A percentile compares a stretch with the other conserved stretches of the same genome.
phyloP scores from a whole-genome alignment of 2,113 vertebrate genomes.

The Leptobrachium leishanense region DNA sequence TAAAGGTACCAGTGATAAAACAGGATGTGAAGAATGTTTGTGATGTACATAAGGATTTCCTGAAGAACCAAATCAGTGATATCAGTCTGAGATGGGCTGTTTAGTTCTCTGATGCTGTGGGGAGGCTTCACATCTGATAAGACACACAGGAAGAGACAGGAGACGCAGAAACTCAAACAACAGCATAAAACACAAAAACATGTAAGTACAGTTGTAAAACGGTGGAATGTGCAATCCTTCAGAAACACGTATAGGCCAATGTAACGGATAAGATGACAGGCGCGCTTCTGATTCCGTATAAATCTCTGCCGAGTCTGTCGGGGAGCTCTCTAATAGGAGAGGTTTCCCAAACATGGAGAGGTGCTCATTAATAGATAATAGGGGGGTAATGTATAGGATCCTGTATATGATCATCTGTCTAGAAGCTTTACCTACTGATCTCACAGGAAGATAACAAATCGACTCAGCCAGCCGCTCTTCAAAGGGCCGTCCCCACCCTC shows the following conservation, averaged over 20 bases:
- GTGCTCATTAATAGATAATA: conserved; percentile 14
- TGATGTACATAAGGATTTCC: too few species aligned
- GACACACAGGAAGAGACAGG: too few species aligned
- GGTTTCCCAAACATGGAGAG: conserved; percentile 5
- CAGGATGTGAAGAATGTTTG: too few species aligned
- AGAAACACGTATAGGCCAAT: neutral
- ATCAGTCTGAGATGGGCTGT: too few species aligned
- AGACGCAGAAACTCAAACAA: too few species aligned
- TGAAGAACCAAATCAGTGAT: too few species aligned
- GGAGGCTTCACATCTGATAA: too few species aligned
- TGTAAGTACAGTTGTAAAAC: too few species aligned
- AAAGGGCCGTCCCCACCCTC: neutral
- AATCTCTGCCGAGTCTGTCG: neutral
- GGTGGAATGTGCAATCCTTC: neutral
- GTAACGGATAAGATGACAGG: neutral
- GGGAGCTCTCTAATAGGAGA: conserved; percentile 21
- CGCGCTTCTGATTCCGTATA: neutral
- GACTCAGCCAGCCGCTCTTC: neutral
- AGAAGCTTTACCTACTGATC: conserved; percentile 9
- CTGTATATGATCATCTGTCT: conserved; percentile 17
- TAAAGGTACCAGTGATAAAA: too few species aligned
- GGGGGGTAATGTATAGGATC: conserved; percentile 10
- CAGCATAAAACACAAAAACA: too few species aligned
- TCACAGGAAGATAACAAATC: conserved; percentile 19
- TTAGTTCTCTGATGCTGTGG: too few species aligned